Percentiles rank a stretch among this genome's conserved stretches.
These are phyloP conservation scores for Nycticorax nycticorax DNA, from an alignment of 2,113 vertebrate genomes.

Conservation along the genomic window DNA sequence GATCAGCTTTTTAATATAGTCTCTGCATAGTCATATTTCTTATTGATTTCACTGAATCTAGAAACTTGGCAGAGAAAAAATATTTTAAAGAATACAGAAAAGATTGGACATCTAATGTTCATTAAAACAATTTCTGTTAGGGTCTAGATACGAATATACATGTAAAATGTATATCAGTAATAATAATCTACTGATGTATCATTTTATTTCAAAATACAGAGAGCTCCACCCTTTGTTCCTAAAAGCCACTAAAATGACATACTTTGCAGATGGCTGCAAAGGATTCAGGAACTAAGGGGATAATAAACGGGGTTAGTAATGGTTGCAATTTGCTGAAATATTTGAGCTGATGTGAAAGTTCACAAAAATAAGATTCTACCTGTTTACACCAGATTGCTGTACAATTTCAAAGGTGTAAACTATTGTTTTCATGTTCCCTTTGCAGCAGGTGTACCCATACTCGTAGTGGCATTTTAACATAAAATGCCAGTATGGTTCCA, in stretches of 20 bases:
- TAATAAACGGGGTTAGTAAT: not conserved
- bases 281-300: conserved; percentile 12
- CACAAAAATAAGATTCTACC: conserved; percentile 30
- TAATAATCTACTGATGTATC: not conserved
- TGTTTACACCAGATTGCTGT: conserved; percentile 72
- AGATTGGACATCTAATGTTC: not conserved
- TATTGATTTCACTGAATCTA: conserved; percentile 32
- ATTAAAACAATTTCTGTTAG: conserved; percentile 24
- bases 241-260: not conserved
- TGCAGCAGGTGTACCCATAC: conserved; percentile 81
- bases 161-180: conserved; percentile 62
- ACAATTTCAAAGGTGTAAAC: conserved; percentile 74
- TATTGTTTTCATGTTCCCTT: conserved; percentile 57
- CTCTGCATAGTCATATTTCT: conserved; percentile 61
- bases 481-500: conserved; percentile 84
- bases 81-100: conserved; percentile 32
- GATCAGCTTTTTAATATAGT: conserved; percentile 39
- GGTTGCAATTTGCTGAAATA: conserved; percentile 32
- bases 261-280: conserved; percentile 3
- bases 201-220: conserved; percentile 13
- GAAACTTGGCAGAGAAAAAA: conserved; percentile 69
- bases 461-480: conserved; percentile 75
- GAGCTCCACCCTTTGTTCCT: conserved; percentile 28
- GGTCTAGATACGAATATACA: conserved; percentile 38
- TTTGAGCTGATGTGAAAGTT: not conserved